Evolutionary conservation across 2,113 vertebrate species (phyloP), one percentile per base, ranked within the genome.

Genomic region (Typhlomys cinereus): DNA sequence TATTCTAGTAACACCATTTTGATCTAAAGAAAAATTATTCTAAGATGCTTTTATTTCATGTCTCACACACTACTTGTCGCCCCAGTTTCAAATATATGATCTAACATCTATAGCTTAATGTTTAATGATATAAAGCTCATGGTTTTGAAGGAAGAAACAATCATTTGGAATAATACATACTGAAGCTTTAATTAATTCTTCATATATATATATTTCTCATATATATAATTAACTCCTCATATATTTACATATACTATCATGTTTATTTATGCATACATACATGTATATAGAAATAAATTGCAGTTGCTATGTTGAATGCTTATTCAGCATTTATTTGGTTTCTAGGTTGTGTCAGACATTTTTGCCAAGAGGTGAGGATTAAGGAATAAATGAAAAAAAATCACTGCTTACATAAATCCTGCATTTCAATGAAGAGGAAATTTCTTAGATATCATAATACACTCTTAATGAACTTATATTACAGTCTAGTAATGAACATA

Each of bases 1-100:
- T n/a, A 41, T 4, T 20, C 59, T 11, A 34, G 31, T 69, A 92
- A 64, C 13, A 14, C 13, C 80, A 8, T 18, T 85, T 89, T 71
- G 81, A 12, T 91, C 69, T 73, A 89, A 61, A 91, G 82, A 25
- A 82, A 48, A 82, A 62, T 74, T 10, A 78, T 92, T 61, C 41
- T 39, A 27, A 74, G 0, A 27, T 41, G 39, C 4, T 78, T 66
- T 1, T 89, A 64, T 52, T 85, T 79, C 62, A 29, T 39, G 17
- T 2, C 29, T 91, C 25, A 75, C 23, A 70, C 62, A 29, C 12
- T 66, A 75, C 34, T 31, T 44, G 31, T 44, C 23, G 74, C n/a
- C 34, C 12, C 3, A 61, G 39, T 80, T 25, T 7, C 7, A 39
- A 57, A 74, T 54, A 3, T 57, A 29, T 89, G 76, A 9, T 62